phyloP scores from a whole-genome alignment of 2,888 invertebrate genomes.

The Elgonia sp. region DNA sequence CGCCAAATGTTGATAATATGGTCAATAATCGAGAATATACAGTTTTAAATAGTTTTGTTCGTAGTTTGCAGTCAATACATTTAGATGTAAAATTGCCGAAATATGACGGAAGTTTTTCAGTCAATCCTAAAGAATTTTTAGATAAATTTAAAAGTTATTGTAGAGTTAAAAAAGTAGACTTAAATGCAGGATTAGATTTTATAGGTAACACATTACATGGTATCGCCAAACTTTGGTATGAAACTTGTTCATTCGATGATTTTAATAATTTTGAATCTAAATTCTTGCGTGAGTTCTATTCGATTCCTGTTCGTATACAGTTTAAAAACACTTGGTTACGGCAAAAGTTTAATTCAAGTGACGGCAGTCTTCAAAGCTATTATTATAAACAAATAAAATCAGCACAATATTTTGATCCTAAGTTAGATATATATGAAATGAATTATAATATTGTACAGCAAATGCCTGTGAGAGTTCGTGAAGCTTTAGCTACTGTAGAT shows the following conservation, averaged over 20 bases:
- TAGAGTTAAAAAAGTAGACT: slow-evolving; percentile 1
- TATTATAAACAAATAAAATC: neutral
- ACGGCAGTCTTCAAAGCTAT: neutral
- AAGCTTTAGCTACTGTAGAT: too few relatives aligned
- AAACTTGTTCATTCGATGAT: neutral
- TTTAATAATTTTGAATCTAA: neutral
- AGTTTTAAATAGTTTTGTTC: slow-evolving; percentile 7
- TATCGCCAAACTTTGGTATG: slow-evolving; percentile 10
- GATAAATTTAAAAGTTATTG: slow-evolving; percentile 13
- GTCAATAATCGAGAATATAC: slow-evolving; percentile 7
- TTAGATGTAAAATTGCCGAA: slow-evolving; percentile 9
- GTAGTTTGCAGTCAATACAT: slow-evolving; percentile 4
- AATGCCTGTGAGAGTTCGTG: too few relatives aligned
- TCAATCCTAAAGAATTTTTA: slow-evolving; percentile 25
- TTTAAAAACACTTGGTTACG: slow-evolving; percentile 27
- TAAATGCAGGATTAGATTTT: slow-evolving; percentile 11
- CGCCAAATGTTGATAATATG: too few relatives aligned
- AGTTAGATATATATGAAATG: slow-evolving; percentile 22
- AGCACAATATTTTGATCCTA: slow-evolving; percentile 26
- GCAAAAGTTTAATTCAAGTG: slow-evolving; percentile 14
- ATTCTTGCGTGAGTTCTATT: slow-evolving; percentile 36
- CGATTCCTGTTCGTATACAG: slow-evolving; percentile 14
- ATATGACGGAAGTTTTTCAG: slow-evolving; percentile 14
- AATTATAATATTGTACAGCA: neutral
- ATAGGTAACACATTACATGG: neutral